Evolutionary conservation across 2,888 invertebrate genomes (phyloP).

Genomic region (Stenoptilia bipunctidactyla): DNA sequence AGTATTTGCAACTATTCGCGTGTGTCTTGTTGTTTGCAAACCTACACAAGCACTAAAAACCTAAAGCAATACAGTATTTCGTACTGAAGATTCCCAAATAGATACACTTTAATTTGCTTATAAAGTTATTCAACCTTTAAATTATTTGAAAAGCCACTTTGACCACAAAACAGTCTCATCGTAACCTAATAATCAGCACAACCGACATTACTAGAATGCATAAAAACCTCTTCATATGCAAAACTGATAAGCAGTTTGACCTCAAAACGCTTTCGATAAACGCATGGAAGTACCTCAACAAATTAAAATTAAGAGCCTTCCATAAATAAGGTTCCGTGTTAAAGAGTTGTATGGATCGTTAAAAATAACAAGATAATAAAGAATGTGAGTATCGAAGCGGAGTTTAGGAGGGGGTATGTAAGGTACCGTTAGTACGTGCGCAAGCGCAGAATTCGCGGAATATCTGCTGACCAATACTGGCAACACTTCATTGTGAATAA

Average conservation of each 20-base stretch:
- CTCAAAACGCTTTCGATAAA: background rate
- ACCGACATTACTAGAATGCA: no score
- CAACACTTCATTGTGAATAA: background rate
- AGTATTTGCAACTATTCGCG: no score
- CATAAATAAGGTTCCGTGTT: constrained; percentile 20
- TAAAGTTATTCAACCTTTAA: no score
- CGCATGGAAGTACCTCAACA: constrained; percentile 10
- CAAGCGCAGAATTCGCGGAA: background rate
- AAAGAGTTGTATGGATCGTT: constrained; percentile 24
- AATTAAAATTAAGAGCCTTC: constrained; percentile 13
- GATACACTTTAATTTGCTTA: no score
- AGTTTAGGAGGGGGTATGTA: constrained; percentile 9
- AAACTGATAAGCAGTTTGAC: background rate
- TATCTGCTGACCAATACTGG: no score
- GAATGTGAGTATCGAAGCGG: constrained; percentile 21
- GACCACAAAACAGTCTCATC: no score
- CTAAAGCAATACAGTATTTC: no score
- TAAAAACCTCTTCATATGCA: background rate
- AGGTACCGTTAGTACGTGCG: constrained; percentile 20
- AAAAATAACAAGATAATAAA: constrained; percentile 31
- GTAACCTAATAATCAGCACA: no score
- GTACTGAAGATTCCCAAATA: no score
- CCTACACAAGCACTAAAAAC: no score
- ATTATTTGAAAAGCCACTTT: no score
- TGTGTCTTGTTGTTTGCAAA: no score